phyloP scores from a whole-genome alignment of 2,113 vertebrate genomes.

The Phylloscopus trochilus region DNA sequence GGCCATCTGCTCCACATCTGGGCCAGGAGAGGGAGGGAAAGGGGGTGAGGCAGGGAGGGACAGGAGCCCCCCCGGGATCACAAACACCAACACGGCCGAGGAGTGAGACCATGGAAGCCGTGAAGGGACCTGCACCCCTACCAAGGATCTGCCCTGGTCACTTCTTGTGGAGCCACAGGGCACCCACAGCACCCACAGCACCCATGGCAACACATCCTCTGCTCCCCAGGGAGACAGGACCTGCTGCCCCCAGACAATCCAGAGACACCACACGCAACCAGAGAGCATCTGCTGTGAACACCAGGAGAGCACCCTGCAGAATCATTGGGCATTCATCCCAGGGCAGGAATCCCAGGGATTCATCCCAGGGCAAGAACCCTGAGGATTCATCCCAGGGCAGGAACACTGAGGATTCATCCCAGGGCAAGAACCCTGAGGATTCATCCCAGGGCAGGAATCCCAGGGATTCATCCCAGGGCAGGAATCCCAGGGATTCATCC shows the following conservation, averaged over 20 bases:
- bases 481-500: not conserved
- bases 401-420: not conserved
- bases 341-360: not conserved
- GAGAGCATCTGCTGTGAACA: not conserved
- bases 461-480: too few relatives aligned
- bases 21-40: not conserved
- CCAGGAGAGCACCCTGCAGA: accelerated
- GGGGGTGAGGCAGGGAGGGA: not conserved
- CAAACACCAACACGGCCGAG: accelerated
- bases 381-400: not conserved
- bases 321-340: not conserved
- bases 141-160: not conserved
- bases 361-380: not conserved
- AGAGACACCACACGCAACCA: not conserved
- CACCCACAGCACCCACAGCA: not conserved
- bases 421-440: not conserved
- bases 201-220: not conserved
- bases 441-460: not conserved
- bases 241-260: not conserved
- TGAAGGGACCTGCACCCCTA: accelerated
- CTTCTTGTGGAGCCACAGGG: accelerated
- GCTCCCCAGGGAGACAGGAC: accelerated
- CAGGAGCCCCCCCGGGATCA: accelerated
- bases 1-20: conserved; percentile 98
- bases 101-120: accelerated